phyloP scores from a whole-genome alignment of 2,797 vertebrate species.

The Meda fulgida region DNA sequence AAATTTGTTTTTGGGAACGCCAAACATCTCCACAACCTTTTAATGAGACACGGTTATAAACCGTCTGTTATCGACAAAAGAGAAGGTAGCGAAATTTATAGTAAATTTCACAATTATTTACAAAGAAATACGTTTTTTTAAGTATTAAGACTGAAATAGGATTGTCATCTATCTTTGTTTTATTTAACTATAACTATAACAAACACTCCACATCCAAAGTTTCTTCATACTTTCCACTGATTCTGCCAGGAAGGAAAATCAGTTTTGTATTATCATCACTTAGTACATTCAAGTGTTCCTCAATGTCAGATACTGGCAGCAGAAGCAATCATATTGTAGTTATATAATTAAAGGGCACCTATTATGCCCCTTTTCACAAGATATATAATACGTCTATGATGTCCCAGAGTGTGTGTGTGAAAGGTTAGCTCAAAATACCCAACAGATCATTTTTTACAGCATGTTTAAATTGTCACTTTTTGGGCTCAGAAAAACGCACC shows the following conservation, averaged over 20 bases:
- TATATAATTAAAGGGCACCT: background rate
- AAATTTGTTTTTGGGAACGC: background rate
- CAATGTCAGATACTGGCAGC: slow-evolving; percentile 2
- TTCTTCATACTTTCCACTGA: background rate
- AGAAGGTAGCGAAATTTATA: background rate
- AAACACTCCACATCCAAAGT: background rate
- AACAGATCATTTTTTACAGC: too few species aligned
- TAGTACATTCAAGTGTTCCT: slow-evolving; percentile 2
- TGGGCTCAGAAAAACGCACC: too few species aligned
- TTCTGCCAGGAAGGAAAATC: background rate
- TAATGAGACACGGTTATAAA: background rate
- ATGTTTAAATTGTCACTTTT: too few species aligned
- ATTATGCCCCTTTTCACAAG: too few species aligned
- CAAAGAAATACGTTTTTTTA: too few species aligned
- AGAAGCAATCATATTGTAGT: slow-evolving; percentile 16
- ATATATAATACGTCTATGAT: too few species aligned
- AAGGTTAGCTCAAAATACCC: too few species aligned
- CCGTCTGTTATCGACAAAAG: background rate
- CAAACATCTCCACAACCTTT: too few species aligned
- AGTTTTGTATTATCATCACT: too few species aligned
- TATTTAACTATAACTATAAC: background rate
- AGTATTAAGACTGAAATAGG: too few species aligned
- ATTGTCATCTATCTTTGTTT: background rate
- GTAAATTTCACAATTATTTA: background rate
- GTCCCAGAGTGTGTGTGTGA: too few species aligned